Evolutionary conservation across 2,113 vertebrate genomes (phyloP).

Genomic region (Saccopteryx leptura): DNA sequence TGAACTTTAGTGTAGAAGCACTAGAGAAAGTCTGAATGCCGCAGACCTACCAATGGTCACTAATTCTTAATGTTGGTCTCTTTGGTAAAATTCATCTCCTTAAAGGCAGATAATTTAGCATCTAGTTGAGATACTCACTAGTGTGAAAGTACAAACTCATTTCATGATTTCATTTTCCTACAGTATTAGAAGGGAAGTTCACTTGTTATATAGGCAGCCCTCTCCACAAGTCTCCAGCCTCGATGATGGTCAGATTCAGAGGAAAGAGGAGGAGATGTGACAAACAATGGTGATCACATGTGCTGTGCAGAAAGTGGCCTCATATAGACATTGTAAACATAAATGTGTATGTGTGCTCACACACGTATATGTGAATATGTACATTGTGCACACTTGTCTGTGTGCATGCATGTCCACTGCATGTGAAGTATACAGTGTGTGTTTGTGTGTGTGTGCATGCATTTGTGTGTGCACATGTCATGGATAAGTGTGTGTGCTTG

Average conservation of each 20-base stretch:
- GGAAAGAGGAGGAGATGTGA: background rate
- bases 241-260: background rate
- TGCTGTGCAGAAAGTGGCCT: background rate
- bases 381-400: no score
- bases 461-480: background rate
- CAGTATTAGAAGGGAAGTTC: background rate
- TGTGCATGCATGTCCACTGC: fast-evolving
- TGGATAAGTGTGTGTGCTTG: background rate
- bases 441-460: background rate
- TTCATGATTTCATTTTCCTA: background rate
- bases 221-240: background rate
- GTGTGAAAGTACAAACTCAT: background rate
- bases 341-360: background rate
- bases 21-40: background rate
- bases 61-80: background rate
- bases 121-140: no score
- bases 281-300: no score
- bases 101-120: background rate
- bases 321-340: background rate
- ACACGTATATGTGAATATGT: fast-evolving
- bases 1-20: background rate
- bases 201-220: no score
- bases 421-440: fast-evolving
- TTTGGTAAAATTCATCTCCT: background rate
- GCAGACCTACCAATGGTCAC: background rate